phyloP scores from a whole-genome alignment of 2,797 vertebrate genomes.

The Mormyrus proboscirostris region DNA sequence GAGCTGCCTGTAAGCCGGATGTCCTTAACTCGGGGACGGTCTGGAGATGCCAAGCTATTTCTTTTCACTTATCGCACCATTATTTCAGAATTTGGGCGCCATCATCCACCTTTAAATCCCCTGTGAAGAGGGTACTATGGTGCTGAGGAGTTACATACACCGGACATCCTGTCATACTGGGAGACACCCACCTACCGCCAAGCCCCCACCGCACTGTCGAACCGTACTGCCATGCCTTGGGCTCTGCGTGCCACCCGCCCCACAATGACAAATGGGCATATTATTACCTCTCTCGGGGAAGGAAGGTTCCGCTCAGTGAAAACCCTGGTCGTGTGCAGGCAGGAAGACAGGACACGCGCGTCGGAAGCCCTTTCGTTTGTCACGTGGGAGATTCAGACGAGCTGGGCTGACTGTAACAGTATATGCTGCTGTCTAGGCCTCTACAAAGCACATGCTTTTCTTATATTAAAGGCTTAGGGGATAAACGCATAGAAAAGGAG shows the following conservation, averaged over 20 bases:
- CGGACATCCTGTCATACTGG: neutral
- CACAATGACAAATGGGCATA: neutral
- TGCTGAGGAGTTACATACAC: neutral
- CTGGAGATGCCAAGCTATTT: neutral
- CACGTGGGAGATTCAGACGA: neutral
- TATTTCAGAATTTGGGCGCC: neutral
- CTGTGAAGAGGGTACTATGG: neutral
- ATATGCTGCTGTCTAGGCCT: neutral
- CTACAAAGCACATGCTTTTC: neutral
- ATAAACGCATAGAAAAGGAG: neutral
- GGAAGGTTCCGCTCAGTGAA: neutral
- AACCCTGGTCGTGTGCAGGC: neutral
- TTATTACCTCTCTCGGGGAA: neutral
- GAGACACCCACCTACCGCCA: neutral
- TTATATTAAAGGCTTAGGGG: slow-evolving; percentile 11
- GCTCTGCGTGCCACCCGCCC: neutral
- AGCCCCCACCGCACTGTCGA: neutral
- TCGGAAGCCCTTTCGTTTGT: neutral
- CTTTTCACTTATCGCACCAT: neutral
- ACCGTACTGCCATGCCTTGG: neutral
- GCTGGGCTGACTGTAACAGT: neutral
- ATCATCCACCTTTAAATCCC: neutral
- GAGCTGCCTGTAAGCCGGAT: neutral
- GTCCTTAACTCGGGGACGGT: neutral
- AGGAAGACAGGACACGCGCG: neutral